Percentiles rank a stretch among this genome's conserved stretches.
phyloP scores from a whole-genome alignment of 2,888 invertebrate genomes.

The Ormia ochracea region DNA sequence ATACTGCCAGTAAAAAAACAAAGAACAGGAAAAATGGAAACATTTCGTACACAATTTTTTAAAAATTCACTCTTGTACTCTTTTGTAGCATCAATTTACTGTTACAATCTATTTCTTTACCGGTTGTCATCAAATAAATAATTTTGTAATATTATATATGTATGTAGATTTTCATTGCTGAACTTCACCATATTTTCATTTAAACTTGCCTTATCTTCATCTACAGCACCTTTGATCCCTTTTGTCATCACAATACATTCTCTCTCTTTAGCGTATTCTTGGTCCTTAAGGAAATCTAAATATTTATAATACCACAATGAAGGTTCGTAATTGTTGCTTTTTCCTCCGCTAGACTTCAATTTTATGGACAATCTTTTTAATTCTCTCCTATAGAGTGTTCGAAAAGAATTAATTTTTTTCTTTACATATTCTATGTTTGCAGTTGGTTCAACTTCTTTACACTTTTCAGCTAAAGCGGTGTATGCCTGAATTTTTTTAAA shows the following conservation, averaged over 20 bases:
- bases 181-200: too few relatives aligned
- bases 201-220: neutral
- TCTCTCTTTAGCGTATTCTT: neutral
- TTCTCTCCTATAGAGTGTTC: neutral
- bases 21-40: too few relatives aligned
- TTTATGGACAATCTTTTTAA: too few relatives aligned
- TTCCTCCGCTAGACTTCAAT: neutral
- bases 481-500: neutral
- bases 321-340: neutral
- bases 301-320: neutral
- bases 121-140: too few relatives aligned
- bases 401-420: neutral
- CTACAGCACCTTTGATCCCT: neutral
- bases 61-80: too few relatives aligned
- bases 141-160: too few relatives aligned
- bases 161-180: too few relatives aligned
- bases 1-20: too few relatives aligned
- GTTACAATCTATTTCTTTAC: too few relatives aligned
- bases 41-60: too few relatives aligned
- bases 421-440: neutral
- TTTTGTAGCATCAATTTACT: too few relatives aligned
- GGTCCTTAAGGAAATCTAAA: neutral
- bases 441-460: constrained; percentile 1
- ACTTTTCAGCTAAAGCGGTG: neutral
- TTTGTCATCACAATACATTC: neutral